phyloP scores from a whole-genome alignment of 2,797 vertebrate genomes.

The Psittacula echo region DNA sequence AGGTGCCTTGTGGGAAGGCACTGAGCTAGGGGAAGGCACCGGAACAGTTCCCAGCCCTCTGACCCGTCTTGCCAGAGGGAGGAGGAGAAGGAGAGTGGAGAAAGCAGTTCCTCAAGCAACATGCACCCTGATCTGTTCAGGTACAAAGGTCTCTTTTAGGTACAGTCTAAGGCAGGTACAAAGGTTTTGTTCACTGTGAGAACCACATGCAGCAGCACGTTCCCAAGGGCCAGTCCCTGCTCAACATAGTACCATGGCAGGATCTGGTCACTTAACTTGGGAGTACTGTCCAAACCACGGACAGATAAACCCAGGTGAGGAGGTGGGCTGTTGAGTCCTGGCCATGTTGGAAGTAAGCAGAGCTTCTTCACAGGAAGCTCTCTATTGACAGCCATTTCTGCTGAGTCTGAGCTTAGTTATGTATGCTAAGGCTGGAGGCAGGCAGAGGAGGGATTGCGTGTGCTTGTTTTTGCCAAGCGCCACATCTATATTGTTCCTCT shows the following conservation, averaged over 20 bases:
- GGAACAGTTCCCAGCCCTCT: not conserved
- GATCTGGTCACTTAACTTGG: not conserved
- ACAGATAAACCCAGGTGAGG: not conserved
- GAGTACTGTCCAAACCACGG: rapidly evolving
- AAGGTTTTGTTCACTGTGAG: not conserved
- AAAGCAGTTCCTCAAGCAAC: not conserved
- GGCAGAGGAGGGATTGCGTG: not conserved
- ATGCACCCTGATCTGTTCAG: not conserved
- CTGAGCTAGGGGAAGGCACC: not conserved
- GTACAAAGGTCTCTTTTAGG: not conserved
- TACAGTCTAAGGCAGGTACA: not conserved
- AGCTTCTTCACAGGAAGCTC: not conserved
- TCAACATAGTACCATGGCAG: not conserved
- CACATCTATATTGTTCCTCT: not conserved
- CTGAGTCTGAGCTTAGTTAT: not conserved
- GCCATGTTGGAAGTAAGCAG: not conserved
- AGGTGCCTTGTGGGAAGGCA: not conserved
- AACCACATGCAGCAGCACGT: not conserved
- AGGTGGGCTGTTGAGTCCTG: not conserved
- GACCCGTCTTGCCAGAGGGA: not conserved
- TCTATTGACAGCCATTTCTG: not conserved
- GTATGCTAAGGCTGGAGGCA: rapidly evolving
- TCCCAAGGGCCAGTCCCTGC: not conserved
- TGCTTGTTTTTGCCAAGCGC: not conserved
- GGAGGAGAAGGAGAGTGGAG: not conserved